Evolutionary conservation across 2,888 invertebrate species (phyloP), one percentile per base, ranked within the genome.

Genomic region (Macaria liturata): DNA sequence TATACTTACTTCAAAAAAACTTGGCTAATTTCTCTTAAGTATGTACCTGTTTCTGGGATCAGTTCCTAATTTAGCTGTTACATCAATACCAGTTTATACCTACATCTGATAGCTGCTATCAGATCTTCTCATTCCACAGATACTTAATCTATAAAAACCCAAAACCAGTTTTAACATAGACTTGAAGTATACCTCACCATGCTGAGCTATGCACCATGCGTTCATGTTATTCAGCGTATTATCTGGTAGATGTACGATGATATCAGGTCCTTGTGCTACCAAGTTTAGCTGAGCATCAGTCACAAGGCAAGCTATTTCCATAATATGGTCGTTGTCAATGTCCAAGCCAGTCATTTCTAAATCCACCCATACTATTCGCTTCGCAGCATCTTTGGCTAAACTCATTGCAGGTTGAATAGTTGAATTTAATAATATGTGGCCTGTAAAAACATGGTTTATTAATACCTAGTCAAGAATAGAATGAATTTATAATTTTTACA

Each of bases 331-430:
- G 52, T 86, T 94, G 0, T 95, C 91, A 49, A 95, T 80, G 78
- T 98, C 94, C 9, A 99, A 85, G 0, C 99, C 99, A 6, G 98
- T 97, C 98, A 99, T 97, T 95, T 96, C 96, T 70, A 96, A 81
- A 72, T 96, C 96, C 45, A 96, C 88, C 96, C 96, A 96, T 9
- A 96, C 95, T 64, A 96, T 90, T 40, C 83, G 76, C 54, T 88
- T 88, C 0, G 81, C 80, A 43, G 72, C 72, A 56, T 72, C 71
- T 66, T 67, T 77, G 4, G 43, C 20, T 52, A 60, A 55, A 54
- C 50, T 55, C 53, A 53, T 62, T 37, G 52, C 34, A 8, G 49
- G 59, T 20, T 55, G 39, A 3, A 37, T 5, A 53, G 44, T 55
- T 4, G 49, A 9, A 40, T 37, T 39, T 53, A 46, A 3, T 4